phyloP scores from a whole-genome alignment of 1,140 invertebrate species.

The Asobara japonica region DNA sequence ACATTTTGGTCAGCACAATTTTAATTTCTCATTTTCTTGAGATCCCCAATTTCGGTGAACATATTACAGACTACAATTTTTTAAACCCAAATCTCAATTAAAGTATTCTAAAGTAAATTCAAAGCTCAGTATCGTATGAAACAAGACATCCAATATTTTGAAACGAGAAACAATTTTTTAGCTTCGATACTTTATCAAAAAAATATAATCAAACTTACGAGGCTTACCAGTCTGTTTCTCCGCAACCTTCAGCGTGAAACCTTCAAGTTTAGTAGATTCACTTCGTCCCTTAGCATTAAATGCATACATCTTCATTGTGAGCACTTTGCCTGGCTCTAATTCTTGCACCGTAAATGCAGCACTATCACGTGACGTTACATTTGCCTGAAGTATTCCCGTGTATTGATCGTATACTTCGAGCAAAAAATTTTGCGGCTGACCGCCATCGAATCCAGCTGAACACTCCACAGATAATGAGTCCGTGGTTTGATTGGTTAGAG shows the following conservation, averaged over 20 bases:
- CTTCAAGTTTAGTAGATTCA: constrained; percentile 81
- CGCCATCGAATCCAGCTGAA: constrained; percentile 81
- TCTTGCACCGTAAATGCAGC: constrained; percentile 76
- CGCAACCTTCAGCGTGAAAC: constrained; percentile 81
- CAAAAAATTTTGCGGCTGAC: constrained; percentile 76
- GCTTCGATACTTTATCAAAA: too few species aligned
- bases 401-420: constrained; percentile 79
- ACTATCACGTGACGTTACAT: constrained; percentile 74
- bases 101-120: too few species aligned
- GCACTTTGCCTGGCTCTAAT: constrained; percentile 74
- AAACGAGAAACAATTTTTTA: too few species aligned
- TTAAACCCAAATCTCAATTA: too few species aligned
- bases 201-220: constrained; percentile 2
- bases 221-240: constrained; percentile 83
- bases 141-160: too few species aligned
- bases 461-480: constrained; percentile 82
- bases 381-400: constrained; percentile 72
- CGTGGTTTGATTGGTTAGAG: constrained; percentile 81
- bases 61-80: too few species aligned
- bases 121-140: too few species aligned
- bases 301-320: constrained; percentile 80
- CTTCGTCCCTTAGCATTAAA: constrained; percentile 87
- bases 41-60: too few species aligned
- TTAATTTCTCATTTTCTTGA: too few species aligned
- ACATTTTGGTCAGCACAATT: too few species aligned